A percentile compares a stretch with the other conserved stretches of the same genome.
Evolutionary conservation across 2,888 invertebrate genomes (phyloP).

Genomic region (Hedychridium roseum): DNA sequence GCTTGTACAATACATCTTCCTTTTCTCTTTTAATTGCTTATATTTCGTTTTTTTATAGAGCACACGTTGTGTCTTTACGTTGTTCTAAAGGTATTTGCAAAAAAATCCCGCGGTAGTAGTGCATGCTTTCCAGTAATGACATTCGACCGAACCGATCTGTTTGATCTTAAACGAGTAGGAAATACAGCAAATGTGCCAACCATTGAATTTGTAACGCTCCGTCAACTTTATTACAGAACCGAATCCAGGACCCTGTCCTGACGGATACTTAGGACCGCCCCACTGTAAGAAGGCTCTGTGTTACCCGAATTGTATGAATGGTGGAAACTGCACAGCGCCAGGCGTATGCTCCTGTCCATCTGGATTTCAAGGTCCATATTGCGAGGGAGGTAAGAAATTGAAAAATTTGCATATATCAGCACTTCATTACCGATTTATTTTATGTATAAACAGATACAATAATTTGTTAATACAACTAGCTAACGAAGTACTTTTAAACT

Average conservation of each 20-base stretch:
- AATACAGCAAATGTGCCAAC: background rate
- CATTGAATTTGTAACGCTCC: too few species aligned
- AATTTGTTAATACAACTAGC: background rate
- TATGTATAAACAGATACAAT: too few species aligned
- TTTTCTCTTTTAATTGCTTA: too few species aligned
- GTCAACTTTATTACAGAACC: conserved; percentile 73
- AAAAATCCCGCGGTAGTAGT: too few species aligned
- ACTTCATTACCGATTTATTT: conserved; percentile 5
- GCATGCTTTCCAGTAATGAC: too few species aligned
- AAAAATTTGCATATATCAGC: conserved; percentile 4
- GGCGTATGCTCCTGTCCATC: conserved; percentile 87
- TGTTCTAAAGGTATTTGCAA: too few species aligned
- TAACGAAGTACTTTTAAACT: conserved; percentile 65
- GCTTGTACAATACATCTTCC: too few species aligned
- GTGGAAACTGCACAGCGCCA: conserved; percentile 90
- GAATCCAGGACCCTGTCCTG: conserved; percentile 89
- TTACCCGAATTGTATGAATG: conserved; percentile 92
- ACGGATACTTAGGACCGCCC: conserved; percentile 86
- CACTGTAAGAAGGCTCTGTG: conserved; percentile 89
- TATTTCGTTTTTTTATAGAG: too few species aligned
- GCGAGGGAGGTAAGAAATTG: conserved; percentile 80
- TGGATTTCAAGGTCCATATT: conserved; percentile 91
- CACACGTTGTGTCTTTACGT: too few species aligned
- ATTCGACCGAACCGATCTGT: too few species aligned
- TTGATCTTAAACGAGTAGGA: background rate